These are phyloP conservation scores for Sesia bembeciformis DNA, from an alignment of 2,888 invertebrate species.

Conservation along the genomic window DNA sequence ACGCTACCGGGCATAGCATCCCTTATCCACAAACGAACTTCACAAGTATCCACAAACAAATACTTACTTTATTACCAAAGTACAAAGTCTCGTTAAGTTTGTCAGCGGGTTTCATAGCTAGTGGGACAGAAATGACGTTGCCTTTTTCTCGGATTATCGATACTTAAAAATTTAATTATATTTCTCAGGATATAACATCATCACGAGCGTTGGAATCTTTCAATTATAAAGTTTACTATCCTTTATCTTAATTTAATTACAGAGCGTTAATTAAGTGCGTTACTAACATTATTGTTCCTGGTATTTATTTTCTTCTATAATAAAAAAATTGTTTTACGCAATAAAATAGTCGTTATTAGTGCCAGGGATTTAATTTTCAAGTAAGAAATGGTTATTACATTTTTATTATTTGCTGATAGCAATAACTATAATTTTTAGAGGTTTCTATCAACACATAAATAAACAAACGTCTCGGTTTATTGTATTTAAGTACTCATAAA, in stretches of 20 bases:
- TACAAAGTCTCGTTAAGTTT: background rate
- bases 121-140: constrained; percentile 4
- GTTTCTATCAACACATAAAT: too few species aligned
- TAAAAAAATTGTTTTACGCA: too few species aligned
- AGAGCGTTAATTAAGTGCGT: too few species aligned
- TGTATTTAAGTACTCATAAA: too few species aligned
- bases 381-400: too few species aligned
- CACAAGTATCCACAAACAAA: background rate
- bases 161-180: constrained; percentile 30
- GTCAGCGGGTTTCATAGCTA: background rate
- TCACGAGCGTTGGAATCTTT: constrained; percentile 22
- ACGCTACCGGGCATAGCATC: constrained; percentile 40
- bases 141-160: constrained; percentile 19
- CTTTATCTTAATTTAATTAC: background rate
- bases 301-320: too few species aligned
- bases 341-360: too few species aligned
- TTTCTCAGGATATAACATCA: constrained; percentile 12
- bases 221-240: constrained; percentile 1
- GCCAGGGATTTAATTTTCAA: too few species aligned
- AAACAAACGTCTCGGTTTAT: too few species aligned
- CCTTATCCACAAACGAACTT: constrained; percentile 4
- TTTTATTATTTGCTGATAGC: too few species aligned
- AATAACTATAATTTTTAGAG: too few species aligned
- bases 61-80: constrained; percentile 1
- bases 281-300: too few species aligned